Base-by-base conservation (phyloP, 2,113 vertebrate genomes). In the Brevimyrus niger region DNA sequence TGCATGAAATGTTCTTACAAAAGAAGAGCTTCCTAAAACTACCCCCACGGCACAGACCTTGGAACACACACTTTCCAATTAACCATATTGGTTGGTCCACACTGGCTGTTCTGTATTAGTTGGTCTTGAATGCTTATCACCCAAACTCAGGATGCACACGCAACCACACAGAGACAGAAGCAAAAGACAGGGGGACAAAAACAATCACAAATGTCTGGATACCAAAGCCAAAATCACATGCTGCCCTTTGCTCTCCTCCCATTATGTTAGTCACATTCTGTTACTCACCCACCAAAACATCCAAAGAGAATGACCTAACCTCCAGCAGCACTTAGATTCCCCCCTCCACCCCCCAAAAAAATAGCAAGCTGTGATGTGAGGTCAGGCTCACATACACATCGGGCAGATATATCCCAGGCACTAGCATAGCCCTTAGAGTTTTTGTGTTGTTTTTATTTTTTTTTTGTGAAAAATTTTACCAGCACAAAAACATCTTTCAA, bases 241-340 rank as follows among this genome's bases (percentile, higher is more conserved):
- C 15, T 19, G n/a, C 85, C 47, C 50, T 53, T 38, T 51, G 85
- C 85, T 42, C 3, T 9, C 47, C 6, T 1, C 86, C 80, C 48
- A 58, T 53, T 31, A 88, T 65, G 65, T 53, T 61, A 92, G 91
- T 92, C 89, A 91, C 92, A 92, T 93, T 92, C 91, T 87, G 91
- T 89, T 88, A 92, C 89, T 94, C 91, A 93, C 91, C 94, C 93
- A 94, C 88, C 88, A 88, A 88, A 89, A 91, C 87, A 89, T 89
- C 84, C 76, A 31, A 87, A 91, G 91, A 93, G 83, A 92, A 91
- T 86, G 92, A 94, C 94, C 93, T 94, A 93, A 92, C 90, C 92
- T 88, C 90, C 90, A 91, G 93, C 91, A 90, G 91, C 86, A 84
- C 83, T 3, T 23, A 58, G 35, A 69, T 15, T 3, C 27, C 61